Percentiles rank a stretch among this genome's conserved stretches.
Conservation (phyloP, 2,113 vertebrate genomes). For the Ciconia boyciana region DNA sequence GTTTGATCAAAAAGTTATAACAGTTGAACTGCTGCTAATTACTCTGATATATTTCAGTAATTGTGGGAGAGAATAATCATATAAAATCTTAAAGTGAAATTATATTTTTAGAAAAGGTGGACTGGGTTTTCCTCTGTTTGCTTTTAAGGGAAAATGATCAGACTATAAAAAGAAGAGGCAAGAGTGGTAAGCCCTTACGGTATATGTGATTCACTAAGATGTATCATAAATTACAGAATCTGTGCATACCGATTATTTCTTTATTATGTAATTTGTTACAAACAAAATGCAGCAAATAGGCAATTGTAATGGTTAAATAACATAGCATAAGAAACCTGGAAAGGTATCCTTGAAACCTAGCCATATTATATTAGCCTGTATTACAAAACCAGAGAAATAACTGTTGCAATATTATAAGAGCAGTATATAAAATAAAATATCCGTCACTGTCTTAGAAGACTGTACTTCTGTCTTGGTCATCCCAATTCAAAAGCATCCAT, state of each 20-base stretch:
- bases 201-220: neutral
- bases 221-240: neutral
- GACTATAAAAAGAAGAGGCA: neutral
- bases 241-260: neutral
- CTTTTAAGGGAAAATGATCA: neutral
- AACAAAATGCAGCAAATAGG: neutral
- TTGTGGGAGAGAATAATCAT: neutral
- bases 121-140: neutral
- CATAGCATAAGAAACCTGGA: neutral
- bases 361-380: neutral
- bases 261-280: neutral
- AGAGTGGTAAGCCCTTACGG: neutral
- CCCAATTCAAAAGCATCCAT: neutral
- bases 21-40: neutral
- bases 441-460: neutral
- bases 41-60: neutral
- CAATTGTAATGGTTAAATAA: neutral
- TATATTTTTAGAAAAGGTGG: neutral
- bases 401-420: neutral
- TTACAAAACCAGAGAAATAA: neutral
- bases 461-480: neutral
- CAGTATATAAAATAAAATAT: neutral
- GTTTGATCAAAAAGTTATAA: neutral
- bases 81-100: neutral
- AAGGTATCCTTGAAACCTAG: neutral